Percentiles rank a stretch among this genome's conserved stretches.
Evolutionary conservation across 2,113 vertebrate species (phyloP).

Genomic region (Apteryx owenii): DNA sequence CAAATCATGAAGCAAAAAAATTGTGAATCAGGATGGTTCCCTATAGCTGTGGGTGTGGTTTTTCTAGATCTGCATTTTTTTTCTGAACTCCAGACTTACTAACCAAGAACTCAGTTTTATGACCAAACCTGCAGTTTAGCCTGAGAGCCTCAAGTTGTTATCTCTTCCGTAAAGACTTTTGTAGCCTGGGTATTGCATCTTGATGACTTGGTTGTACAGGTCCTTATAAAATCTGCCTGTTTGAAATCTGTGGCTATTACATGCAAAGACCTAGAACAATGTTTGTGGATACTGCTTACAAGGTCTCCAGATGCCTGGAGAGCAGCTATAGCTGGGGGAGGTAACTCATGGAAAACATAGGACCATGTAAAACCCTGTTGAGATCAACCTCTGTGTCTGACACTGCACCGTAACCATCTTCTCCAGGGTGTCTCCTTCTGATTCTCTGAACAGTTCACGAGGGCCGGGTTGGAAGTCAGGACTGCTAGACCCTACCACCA

Average conservation of each 20-base stretch:
- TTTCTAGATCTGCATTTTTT: neutral
- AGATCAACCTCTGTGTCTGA: neutral
- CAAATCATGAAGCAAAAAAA: neutral
- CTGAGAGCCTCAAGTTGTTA: neutral
- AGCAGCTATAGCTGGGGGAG: neutral
- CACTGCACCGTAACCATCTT: rapidly evolving
- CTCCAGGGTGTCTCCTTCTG: neutral
- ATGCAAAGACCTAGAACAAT: neutral
- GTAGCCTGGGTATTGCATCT: neutral
- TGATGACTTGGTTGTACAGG: neutral
- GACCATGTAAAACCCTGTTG: neutral
- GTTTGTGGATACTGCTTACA: no score
- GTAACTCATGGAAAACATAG: neutral
- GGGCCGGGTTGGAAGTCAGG: neutral
- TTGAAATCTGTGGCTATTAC: neutral
- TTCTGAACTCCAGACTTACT: neutral
- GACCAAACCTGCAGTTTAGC: neutral
- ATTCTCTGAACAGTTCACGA: neutral
- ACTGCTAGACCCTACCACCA: no score
- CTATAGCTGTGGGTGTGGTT: neutral
- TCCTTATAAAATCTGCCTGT: neutral
- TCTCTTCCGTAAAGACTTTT: neutral
- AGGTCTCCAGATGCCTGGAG: neutral
- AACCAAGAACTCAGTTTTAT: neutral
- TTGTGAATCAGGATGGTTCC: neutral